These are phyloP conservation scores for Scaeva pyrastri DNA, from an alignment of 2,888 invertebrate species.

Conservation along the genomic window DNA sequence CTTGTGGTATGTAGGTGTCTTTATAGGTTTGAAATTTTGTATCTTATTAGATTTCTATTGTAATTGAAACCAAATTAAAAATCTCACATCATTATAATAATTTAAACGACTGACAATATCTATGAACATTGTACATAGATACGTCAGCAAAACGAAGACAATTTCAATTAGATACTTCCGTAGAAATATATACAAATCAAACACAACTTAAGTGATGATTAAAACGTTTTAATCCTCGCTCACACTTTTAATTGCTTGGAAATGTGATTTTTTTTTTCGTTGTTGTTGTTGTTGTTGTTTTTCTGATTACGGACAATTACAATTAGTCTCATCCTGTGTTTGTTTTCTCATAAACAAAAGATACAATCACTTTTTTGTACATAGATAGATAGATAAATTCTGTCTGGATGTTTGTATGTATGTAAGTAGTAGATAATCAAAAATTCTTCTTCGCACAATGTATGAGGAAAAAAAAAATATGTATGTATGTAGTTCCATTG, in stretches of 20 bases:
- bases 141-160: neutral
- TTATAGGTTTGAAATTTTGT: conserved; percentile 14
- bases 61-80: conserved; percentile 66
- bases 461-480: neutral
- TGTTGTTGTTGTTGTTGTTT: neutral
- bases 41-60: conserved; percentile 63
- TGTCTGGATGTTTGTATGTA: neutral
- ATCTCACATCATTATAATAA: conserved; percentile 65
- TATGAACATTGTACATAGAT: neutral
- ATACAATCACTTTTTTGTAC: conserved; percentile 4
- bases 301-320: conserved; percentile 57
- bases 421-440: conserved; percentile 56
- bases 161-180: conserved; percentile 70
- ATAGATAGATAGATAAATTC: neutral
- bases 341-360: conserved; percentile 58
- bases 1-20: conserved; percentile 13
- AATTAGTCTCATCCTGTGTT: conserved; percentile 74
- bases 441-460: conserved; percentile 57
- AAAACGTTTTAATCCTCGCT: conserved; percentile 18
- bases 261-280: conserved; percentile 38
- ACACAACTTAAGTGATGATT: conserved; percentile 39
- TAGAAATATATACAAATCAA: conserved; percentile 71
- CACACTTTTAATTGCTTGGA: conserved; percentile 66
- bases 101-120: no score
- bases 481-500: neutral